phyloP scores from a whole-genome alignment of 23 tunicate species.

The Clavelina lepadiformis region DNA sequence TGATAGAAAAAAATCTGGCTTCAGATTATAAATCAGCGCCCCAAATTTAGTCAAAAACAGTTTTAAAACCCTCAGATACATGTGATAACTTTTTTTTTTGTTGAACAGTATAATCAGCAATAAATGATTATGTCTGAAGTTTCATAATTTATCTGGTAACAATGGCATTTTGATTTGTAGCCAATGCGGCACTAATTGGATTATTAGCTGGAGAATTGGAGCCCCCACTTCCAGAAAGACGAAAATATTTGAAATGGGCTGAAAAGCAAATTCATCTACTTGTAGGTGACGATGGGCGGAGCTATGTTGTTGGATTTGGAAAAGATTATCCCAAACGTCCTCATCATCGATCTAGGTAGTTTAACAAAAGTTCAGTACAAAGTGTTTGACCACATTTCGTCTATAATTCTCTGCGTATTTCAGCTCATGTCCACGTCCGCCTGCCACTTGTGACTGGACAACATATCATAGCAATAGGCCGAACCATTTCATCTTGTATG shows the following conservation, averaged over 20 bases:
- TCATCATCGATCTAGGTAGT: constrained; percentile 89
- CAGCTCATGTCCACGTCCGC: constrained; percentile 79
- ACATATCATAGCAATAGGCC: constrained; percentile 18
- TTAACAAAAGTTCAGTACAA: neutral
- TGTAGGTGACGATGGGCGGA: constrained; percentile 78
- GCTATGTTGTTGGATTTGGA: constrained; percentile 88
- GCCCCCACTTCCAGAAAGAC: constrained; percentile 60
- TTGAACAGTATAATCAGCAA: neutral
- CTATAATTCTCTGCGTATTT: neutral
- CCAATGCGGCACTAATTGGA: constrained; percentile 81
- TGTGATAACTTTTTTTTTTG: neutral
- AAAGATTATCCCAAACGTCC: constrained; percentile 67
- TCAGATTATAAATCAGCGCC: no score
- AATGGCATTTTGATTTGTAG: constrained; percentile 46
- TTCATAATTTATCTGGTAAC: no score
- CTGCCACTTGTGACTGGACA: constrained; percentile 56
- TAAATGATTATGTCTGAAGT: no score
- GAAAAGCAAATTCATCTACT: constrained; percentile 68
- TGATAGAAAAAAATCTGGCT: no score
- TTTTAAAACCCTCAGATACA: no score
- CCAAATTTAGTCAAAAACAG: no score
- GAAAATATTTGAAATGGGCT: constrained; percentile 35
- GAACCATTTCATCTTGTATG: constrained; percentile 63
- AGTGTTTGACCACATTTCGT: neutral
- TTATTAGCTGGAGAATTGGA: constrained; percentile 48